Evolutionary conservation across 2,888 invertebrate genomes (phyloP).

Genomic region (Smittia sp.): DNA sequence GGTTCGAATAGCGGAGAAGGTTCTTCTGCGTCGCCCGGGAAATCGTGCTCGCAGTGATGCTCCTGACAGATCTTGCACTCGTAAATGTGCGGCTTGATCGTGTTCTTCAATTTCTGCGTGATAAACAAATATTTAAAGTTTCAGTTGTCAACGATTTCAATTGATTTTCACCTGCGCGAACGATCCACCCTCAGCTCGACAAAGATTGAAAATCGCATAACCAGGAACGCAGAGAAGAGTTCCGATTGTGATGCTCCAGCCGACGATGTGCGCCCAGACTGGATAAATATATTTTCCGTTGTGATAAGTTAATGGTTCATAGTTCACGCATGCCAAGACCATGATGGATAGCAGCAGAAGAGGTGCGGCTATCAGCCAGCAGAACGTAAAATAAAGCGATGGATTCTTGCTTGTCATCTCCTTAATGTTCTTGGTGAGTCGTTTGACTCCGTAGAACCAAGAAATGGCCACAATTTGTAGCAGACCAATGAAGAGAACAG

Average conservation of each 20-base stretch:
- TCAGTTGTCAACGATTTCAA: no score
- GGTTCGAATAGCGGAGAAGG: conserved; percentile 45
- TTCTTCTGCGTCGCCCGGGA: conserved; percentile 52
- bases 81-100: conserved; percentile 72
- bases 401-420: conserved; percentile 86
- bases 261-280: conserved; percentile 78
- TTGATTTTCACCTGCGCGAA: no score
- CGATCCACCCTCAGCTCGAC: conserved; percentile 66
- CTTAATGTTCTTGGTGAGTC: conserved; percentile 77
- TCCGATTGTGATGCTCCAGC: conserved; percentile 81
- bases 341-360: conserved; percentile 70
- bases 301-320: conserved; percentile 79
- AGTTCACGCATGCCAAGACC: conserved; percentile 85
- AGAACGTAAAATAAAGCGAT: conserved; percentile 76
- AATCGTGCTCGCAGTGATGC: conserved; percentile 70
- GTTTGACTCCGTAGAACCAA: conserved; percentile 85
- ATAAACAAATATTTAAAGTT: conserved; percentile 8
- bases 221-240: conserved; percentile 84
- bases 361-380: conserved; percentile 82
- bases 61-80: conserved; percentile 73
- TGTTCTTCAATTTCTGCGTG: conserved; percentile 70
- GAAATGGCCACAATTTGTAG: conserved; percentile 89
- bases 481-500: conserved; percentile 88
- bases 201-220: conserved; percentile 70
- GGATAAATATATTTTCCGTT: conserved; percentile 78